These are phyloP conservation scores for Dasypolia templi DNA, from an alignment of 2,888 invertebrate genomes.

Conservation along the genomic window DNA sequence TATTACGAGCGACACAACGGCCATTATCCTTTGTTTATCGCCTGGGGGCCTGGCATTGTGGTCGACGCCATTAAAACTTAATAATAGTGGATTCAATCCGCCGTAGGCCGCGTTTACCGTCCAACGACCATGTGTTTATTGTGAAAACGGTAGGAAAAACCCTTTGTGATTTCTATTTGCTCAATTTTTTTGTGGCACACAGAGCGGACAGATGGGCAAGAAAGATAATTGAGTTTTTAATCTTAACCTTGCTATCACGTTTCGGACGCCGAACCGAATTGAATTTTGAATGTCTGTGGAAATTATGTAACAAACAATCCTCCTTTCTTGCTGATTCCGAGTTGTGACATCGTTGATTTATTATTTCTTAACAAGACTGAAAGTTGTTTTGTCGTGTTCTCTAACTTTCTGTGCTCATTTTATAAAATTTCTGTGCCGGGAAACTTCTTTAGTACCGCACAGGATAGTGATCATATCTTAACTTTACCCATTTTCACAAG, in stretches of 20 bases:
- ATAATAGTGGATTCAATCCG: constrained; percentile 84
- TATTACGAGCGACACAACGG: constrained; percentile 80
- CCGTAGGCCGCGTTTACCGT: constrained; percentile 73
- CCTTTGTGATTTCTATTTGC: constrained; percentile 67
- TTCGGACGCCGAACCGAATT: constrained; percentile 23
- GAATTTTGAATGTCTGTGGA: constrained; percentile 33
- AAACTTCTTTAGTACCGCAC: constrained; percentile 11
- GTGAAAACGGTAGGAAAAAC: constrained; percentile 69
- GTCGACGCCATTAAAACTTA: constrained; percentile 87
- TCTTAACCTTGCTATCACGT: constrained; percentile 62
- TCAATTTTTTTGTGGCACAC: constrained; percentile 61
- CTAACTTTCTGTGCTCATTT: constrained; percentile 10
- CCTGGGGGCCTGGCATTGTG: constrained; percentile 77
- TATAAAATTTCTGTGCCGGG: neutral
- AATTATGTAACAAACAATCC: constrained; percentile 31
- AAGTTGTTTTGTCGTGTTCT: constrained; percentile 18
- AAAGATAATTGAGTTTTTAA: constrained; percentile 68
- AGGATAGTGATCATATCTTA: constrained; percentile 7
- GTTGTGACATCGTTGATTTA: constrained; percentile 29
- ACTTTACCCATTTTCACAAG: constrained; percentile 17
- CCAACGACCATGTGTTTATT: constrained; percentile 75
- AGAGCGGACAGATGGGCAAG: constrained; percentile 52
- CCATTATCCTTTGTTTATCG: constrained; percentile 86
- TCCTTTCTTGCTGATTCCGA: constrained; percentile 14
- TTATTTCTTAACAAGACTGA: constrained; percentile 29